phyloP scores from a whole-genome alignment of 92 coral and sea anemone species.

The Palythoa caribaeorum region DNA sequence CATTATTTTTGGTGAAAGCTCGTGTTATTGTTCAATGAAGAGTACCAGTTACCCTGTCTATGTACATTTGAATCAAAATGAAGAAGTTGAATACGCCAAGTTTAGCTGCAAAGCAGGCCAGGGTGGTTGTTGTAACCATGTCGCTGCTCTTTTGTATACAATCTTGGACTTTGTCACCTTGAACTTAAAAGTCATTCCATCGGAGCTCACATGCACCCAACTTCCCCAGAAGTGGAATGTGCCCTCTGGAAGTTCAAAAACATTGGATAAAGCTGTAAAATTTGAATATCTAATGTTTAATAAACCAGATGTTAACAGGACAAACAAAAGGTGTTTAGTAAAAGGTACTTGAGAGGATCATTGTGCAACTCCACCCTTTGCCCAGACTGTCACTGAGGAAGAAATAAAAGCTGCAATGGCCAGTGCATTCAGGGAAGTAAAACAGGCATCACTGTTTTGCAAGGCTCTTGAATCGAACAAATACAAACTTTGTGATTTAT shows the following conservation, averaged over 20 bases:
- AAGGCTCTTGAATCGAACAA: constrained; percentile 51
- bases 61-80: neutral
- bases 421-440: constrained; percentile 47
- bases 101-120: neutral
- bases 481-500: constrained; percentile 49
- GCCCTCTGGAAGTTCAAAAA: neutral
- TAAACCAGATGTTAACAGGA: neutral
- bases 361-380: constrained; percentile 75
- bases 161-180: neutral
- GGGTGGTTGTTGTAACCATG: neutral
- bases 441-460: constrained; percentile 51
- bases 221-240: neutral
- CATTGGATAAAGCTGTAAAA: neutral
- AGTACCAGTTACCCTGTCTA: neutral
- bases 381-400: constrained; percentile 56
- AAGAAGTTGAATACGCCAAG: neutral
- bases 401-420: constrained; percentile 62
- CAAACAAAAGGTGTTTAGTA: constrained; percentile 49
- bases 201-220: neutral
- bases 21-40: neutral
- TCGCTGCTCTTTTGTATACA: neutral
- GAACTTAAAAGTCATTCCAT: neutral
- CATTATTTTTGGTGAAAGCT: neutral
- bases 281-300: neutral
- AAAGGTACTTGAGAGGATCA: constrained; percentile 51